phyloP scores from a whole-genome alignment of 2,113 vertebrate species.

The Lutjanus erythropterus region DNA sequence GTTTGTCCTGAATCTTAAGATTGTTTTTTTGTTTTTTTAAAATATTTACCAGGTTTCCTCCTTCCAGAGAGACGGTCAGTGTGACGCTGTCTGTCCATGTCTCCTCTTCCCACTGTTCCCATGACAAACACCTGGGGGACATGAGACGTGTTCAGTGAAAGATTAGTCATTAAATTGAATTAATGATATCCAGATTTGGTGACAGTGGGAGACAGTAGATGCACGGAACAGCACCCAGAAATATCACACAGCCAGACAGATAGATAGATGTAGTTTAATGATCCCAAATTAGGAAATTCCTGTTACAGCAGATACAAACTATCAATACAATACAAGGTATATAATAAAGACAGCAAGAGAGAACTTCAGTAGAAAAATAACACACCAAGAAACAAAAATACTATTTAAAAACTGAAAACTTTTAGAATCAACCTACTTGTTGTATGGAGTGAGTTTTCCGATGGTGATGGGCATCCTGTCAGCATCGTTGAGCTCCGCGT shows the following conservation, averaged over 20 bases:
- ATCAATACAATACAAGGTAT: too few species aligned
- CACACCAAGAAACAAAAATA: too few species aligned
- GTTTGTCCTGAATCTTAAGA: not conserved
- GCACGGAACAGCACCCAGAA: not conserved
- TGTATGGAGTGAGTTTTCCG: constrained; percentile 83
- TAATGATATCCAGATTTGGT: not conserved
- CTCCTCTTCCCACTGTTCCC: constrained; percentile 85
- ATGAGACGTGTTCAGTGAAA: not conserved
- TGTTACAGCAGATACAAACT: too few species aligned
- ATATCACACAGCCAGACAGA: too few species aligned
- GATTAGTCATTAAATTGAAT: not conserved
- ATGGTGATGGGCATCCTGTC: constrained; percentile 74
- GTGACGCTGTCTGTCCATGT: constrained; percentile 74
- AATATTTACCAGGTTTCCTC: constrained; percentile 66
- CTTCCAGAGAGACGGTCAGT: constrained; percentile 73
- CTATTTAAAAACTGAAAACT: too few species aligned
- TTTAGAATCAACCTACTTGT: constrained; percentile 69
- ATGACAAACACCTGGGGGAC: constrained; percentile 79
- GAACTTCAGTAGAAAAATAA: too few species aligned
- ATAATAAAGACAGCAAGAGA: too few species aligned
- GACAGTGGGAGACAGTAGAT: not conserved
- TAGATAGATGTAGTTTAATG: too few species aligned
- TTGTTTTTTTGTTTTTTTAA: not conserved
- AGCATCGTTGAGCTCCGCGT: constrained; percentile 77
- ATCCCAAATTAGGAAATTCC: too few species aligned